Base-by-base conservation (phyloP, 92 coral and sea anemone species). In the Parazoanthus atlanticus region DNA sequence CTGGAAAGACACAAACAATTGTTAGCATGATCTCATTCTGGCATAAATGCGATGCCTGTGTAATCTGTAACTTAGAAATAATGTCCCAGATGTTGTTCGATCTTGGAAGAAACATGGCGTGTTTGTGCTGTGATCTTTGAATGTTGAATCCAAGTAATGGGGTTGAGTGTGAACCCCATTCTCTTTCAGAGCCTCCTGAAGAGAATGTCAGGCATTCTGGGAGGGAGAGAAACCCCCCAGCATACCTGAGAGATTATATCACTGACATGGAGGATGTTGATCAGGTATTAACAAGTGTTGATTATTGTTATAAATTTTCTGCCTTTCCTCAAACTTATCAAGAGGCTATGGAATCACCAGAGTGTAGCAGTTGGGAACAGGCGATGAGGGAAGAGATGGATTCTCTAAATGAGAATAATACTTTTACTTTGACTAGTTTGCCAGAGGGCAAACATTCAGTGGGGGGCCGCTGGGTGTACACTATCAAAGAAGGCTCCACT, bases 301-400 rank as follows among this genome's bases (percentile, higher is more conserved):
- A 90, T 54, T 87, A 90, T 64, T 92, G 94, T 78, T 89, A 71
- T 70, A 54, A 80, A 58, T 31, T 80, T 66, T 88, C 91, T 56
- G 71, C 40, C 46, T 92, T 85, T 38, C 94, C 92, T 86, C 80
- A 92, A 49, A 89, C 90, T 6, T 89, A 89, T 88, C 86, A 86
- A 58, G 92, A 92, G 58, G 92, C 91, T 23, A 89, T 73, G 46
- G 91, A 88, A 74, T 91, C 89, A 17, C 89, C 93, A 78, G 92
- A 80, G 70, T 91, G 85, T 38, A 36, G 56, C 52, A 89, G 64
- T 78, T 90, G 94, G 91, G 66, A 90, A 32, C 78, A 34, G 82
- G 89, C 92, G 76, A 92, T 86, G 91, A 85, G 88, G 76, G 89
- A 89, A 71, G 85, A 92, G 36, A 92, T 89, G 88, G 23, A 89